Evolutionary conservation across 1,140 invertebrate genomes (phyloP), one percentile per base, ranked within the genome.

Genomic region (Orussus abietinus): DNA sequence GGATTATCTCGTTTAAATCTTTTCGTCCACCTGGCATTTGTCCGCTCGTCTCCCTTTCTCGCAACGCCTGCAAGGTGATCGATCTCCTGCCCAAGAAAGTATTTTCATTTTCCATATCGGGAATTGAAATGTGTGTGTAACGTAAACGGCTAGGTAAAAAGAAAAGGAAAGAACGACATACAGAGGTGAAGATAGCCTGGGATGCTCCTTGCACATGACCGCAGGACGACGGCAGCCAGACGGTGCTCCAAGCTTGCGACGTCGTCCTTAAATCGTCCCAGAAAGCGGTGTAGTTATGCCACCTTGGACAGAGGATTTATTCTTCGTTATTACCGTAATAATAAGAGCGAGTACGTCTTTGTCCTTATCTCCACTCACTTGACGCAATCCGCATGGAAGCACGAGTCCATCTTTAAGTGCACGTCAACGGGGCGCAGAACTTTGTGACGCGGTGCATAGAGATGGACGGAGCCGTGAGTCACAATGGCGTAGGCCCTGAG

Each of bases 401-500:
- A 86, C 12, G 75, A 75, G 14, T 82, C 76, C n/a, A 75, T 77
- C 13, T 73, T 75, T 1, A 83, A 56, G 49, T 83, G 80, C n/a
- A 58, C 59, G 9, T 72, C 67, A 10, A 80, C 57, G 49, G 67
- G 38, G 59, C 76, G 20, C 50, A 69, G 65, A 2, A 86, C 66
- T 59, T 86, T 86, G 1, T 66, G 66, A 3, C 69, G 66, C 5
- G 81, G 77, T 3, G 78, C 74, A 53, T 84, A 88, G 5, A 88
- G 72, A 38, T 80, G 74, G 7, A 87, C 62, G 3, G 79, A 72
- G 1, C 75, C 66, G 9, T 74, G 57, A 22, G 82, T 84, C 1
- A 96, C 57, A 17, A 93, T 75, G 2, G 84, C 79, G 64, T 90
- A 93, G 0, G 90, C 79, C 52, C 83, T 80, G 37, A 91, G 79